These are phyloP conservation scores for Zaprionus vittiger DNA, from an alignment of 1,140 invertebrate genomes.

Conservation along the genomic window DNA sequence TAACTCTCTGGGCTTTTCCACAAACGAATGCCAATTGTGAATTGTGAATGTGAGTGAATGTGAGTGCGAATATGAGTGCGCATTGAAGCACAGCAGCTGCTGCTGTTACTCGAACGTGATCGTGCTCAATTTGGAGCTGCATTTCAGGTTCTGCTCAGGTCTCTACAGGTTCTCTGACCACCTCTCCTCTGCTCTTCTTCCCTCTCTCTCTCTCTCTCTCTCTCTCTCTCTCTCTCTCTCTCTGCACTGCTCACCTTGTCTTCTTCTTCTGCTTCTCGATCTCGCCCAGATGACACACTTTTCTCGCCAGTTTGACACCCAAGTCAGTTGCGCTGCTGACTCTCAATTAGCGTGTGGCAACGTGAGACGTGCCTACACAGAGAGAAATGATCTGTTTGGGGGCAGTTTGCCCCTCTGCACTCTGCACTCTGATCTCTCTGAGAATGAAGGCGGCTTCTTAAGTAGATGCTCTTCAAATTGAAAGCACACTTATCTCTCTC, in stretches of 20 bases:
- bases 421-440: background rate
- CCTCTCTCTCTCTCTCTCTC: background rate
- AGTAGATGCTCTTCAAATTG: background rate
- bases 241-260: background rate
- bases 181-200: background rate
- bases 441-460: background rate
- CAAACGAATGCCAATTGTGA: constrained; percentile 17
- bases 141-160: constrained; percentile 1
- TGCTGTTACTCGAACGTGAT: constrained; percentile 2
- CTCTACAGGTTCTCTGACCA: background rate
- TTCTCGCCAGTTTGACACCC: constrained; percentile 14
- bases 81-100: constrained; percentile 10
- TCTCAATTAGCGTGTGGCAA: constrained; percentile 29
- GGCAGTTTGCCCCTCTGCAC: too few species aligned
- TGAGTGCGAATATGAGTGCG: constrained; percentile 6
- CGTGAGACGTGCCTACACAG: background rate
- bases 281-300: constrained; percentile 29
- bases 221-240: background rate
- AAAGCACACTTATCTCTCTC: background rate
- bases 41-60: constrained; percentile 17
- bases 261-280: background rate
- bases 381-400: background rate
- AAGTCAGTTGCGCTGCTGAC: background rate
- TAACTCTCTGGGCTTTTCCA: constrained; percentile 31
- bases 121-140: background rate